Percentiles rank a stretch among this genome's conserved stretches.
Conservation (phyloP, 23 tunicate species). For the Trididemnum miniatum region DNA sequence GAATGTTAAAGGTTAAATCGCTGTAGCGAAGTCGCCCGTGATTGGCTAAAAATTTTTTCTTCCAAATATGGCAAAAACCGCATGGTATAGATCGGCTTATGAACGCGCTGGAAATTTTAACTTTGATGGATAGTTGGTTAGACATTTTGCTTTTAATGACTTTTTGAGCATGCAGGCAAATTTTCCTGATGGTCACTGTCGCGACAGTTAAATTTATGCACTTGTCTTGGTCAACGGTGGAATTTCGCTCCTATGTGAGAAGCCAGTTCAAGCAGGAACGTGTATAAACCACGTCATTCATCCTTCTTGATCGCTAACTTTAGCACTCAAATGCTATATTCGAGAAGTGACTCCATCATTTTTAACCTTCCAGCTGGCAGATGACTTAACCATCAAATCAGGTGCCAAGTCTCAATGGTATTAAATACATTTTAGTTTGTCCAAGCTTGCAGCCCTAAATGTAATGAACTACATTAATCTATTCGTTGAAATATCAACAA, state of each 20-base stretch:
- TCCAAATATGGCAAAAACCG: neutral
- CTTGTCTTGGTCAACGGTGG: neutral
- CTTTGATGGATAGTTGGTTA: neutral
- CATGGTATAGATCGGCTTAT: no score
- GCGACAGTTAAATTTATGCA: constrained; percentile 2
- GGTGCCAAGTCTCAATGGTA: no score
- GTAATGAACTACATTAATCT: no score
- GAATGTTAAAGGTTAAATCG: neutral
- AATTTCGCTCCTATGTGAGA: neutral
- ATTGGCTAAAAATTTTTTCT: neutral
- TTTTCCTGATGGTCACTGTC: neutral
- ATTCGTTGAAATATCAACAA: no score
- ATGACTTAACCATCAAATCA: no score
- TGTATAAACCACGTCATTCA: constrained; percentile 2
- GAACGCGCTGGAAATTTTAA: no score
- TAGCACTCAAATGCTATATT: no score
- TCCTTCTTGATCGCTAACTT: no score
- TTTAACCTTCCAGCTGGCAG: no score
- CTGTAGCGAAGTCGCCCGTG: neutral
- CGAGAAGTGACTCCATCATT: no score
- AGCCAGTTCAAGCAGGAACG: neutral
- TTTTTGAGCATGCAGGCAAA: neutral
- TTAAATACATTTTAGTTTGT: no score
- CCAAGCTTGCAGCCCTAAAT: no score
- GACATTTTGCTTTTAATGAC: constrained; percentile 8